Conservation (phyloP, 2,113 vertebrate species). For the Malurus cyaneus region DNA sequence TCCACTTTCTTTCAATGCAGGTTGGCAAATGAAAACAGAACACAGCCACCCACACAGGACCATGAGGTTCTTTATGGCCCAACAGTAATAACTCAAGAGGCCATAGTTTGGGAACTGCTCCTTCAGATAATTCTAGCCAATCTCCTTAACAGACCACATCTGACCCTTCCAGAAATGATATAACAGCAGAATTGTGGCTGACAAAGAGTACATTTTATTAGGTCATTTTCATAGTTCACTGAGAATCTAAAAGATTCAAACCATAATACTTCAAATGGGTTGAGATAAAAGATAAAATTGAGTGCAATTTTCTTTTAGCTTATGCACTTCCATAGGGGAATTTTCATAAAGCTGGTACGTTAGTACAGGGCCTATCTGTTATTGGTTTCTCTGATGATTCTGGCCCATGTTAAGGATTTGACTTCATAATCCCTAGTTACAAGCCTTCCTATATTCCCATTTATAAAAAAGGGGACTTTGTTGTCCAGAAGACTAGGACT, state of each 20-base stretch:
- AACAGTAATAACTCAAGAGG: background rate
- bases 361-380: background rate
- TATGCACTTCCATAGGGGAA: background rate
- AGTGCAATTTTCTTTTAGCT: background rate
- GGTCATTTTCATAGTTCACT: background rate
- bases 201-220: background rate
- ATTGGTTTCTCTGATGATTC: background rate
- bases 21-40: constrained; percentile 6
- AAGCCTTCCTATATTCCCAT: background rate
- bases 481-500: background rate
- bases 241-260: background rate
- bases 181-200: background rate
- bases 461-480: background rate
- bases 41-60: background rate
- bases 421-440: background rate
- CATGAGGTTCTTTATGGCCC: background rate
- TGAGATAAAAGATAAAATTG: background rate
- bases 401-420: background rate
- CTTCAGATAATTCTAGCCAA: background rate
- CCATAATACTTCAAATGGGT: background rate
- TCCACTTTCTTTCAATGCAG: background rate
- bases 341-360: background rate
- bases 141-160: background rate
- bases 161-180: background rate
- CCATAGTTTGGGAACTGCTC: background rate